Percentiles rank a stretch among this genome's conserved stretches.
Conservation (phyloP, 1,140 invertebrate genomes). For the Drosophila orena region DNA sequence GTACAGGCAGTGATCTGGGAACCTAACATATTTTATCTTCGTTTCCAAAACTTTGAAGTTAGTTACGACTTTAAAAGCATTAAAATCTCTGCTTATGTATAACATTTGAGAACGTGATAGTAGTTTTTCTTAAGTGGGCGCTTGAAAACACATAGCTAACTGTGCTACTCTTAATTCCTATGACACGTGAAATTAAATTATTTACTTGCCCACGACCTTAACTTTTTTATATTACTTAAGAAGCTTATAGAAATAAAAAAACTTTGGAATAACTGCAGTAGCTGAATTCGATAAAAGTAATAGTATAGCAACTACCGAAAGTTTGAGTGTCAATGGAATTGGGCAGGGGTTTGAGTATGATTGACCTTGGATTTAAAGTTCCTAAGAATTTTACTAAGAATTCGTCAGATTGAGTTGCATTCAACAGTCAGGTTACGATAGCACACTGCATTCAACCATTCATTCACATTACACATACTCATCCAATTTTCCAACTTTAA, state of each 20-base stretch:
- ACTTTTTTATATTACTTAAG: too few relatives aligned
- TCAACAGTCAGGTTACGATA: background rate
- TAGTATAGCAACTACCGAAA: background rate
- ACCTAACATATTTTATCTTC: background rate
- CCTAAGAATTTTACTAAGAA: background rate
- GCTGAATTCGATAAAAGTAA: background rate
- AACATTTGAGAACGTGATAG: background rate
- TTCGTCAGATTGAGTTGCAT: background rate
- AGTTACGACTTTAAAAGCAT: background rate
- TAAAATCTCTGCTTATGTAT: background rate
- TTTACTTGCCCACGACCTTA: background rate
- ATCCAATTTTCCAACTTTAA: background rate
- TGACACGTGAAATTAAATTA: background rate
- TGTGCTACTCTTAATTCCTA: too few relatives aligned
- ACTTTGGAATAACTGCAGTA: background rate
- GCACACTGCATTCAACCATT: constrained; percentile 8
- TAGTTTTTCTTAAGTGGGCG: background rate
- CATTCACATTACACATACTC: constrained; percentile 13
- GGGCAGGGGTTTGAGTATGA: constrained; percentile 5
- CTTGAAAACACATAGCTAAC: background rate
- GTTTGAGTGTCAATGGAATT: background rate
- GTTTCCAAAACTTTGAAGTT: background rate
- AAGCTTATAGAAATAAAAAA: background rate
- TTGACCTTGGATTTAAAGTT: constrained; percentile 13
- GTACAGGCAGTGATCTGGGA: constrained; percentile 27